A percentile compares a stretch with the other conserved stretches of the same genome.
phyloP scores from a whole-genome alignment of 37 sponge, comb jelly and placozoan genomes.

The Geodia barretti region DNA sequence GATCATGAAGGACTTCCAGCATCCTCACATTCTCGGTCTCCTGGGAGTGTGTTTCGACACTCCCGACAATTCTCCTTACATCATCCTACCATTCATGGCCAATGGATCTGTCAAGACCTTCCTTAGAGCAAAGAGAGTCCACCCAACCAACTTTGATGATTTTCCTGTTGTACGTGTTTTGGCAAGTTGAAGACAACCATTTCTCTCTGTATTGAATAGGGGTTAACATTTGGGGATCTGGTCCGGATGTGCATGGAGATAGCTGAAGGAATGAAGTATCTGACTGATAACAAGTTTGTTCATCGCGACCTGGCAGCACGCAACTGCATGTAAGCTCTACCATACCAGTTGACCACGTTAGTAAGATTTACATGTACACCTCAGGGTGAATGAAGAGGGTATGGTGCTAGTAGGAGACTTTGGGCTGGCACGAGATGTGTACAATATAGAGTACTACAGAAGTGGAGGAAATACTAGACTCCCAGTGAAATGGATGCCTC shows the following conservation, averaged over 20 bases:
- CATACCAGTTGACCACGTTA: neutral
- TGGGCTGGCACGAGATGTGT: slow-evolving; percentile 38
- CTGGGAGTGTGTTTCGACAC: slow-evolving; percentile 26
- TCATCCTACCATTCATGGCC: slow-evolving; percentile 27
- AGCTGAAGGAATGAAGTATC: slow-evolving; percentile 6
- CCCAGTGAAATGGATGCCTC: slow-evolving; percentile 52
- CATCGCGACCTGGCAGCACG: slow-evolving; percentile 16
- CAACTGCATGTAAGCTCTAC: slow-evolving; percentile 1
- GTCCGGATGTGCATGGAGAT: slow-evolving; percentile 11
- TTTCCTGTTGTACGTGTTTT: slow-evolving; percentile 12
- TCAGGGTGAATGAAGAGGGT: slow-evolving; percentile 21
- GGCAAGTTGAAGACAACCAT: neutral
- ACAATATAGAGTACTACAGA: slow-evolving; percentile 19
- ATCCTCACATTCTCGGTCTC: slow-evolving; percentile 23
- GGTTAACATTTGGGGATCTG: neutral
- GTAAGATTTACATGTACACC: neutral
- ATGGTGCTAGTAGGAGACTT: slow-evolving; percentile 40
- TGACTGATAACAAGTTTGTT: neutral
- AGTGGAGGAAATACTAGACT: neutral
- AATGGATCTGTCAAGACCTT: slow-evolving; percentile 24
- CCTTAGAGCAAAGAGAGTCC: slow-evolving; percentile 2
- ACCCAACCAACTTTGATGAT: slow-evolving; percentile 8
- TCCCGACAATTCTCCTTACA: slow-evolving; percentile 8
- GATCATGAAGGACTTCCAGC: slow-evolving; percentile 19
- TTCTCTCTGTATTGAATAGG: neutral